A percentile compares a stretch with the other conserved stretches of the same genome.
Conservation (phyloP, 1,140 invertebrate species). For the Calosoma granatense region DNA sequence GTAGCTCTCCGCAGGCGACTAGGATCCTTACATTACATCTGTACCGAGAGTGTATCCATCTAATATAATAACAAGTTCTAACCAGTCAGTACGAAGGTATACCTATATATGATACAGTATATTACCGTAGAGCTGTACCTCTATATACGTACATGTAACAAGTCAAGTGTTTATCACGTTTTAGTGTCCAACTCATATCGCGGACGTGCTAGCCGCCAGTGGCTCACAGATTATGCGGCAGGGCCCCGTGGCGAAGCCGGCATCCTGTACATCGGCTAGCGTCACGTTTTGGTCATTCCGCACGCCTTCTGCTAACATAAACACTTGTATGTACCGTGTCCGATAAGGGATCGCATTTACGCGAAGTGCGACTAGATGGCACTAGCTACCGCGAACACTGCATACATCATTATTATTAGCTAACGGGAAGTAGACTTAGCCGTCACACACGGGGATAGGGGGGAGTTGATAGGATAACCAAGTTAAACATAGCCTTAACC, state of each 20-base stretch:
- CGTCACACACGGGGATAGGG: no score
- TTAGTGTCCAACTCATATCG: not conserved
- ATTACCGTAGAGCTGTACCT: no score
- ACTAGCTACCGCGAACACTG: not conserved
- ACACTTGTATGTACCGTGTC: not conserved
- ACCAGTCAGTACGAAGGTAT: no score
- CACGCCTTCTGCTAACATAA: not conserved
- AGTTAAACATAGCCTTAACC: not conserved
- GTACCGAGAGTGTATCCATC: no score
- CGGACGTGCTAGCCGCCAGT: not conserved
- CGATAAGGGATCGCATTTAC: not conserved
- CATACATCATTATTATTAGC: constrained; percentile 5
- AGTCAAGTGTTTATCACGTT: constrained; percentile 4
- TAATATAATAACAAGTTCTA: no score
- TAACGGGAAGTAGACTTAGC: no score
- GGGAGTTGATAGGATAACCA: not conserved
- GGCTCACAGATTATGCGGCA: not conserved
- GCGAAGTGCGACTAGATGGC: not conserved
- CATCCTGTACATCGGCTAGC: not conserved
- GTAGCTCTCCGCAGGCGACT: no score
- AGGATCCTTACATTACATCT: no score
- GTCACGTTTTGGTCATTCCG: constrained; percentile 4
- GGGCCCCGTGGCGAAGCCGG: not conserved
- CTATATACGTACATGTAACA: not conserved
- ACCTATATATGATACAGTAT: no score